Conservation (phyloP, 35 echinoderm and acorn worm genomes). For the Lytechinus pictus region DNA sequence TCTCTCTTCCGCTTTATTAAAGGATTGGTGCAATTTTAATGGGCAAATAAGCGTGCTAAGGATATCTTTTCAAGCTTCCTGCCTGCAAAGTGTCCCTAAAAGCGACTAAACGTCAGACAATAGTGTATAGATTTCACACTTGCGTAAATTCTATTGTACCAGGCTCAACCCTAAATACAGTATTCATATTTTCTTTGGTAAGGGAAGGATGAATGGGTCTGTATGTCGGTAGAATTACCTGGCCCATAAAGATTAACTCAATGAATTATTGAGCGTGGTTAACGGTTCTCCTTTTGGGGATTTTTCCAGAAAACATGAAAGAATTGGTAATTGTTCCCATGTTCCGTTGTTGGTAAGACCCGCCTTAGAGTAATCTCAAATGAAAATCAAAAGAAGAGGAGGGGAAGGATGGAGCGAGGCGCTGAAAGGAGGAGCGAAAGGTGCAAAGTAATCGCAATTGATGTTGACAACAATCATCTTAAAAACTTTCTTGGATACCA, state of each 20-base stretch:
- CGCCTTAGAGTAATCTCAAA: conserved; percentile 10
- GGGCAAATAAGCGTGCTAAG: conserved; percentile 65
- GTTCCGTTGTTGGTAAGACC: conserved; percentile 22
- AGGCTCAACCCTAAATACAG: conserved; percentile 50
- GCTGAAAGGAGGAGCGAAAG: conserved; percentile 35
- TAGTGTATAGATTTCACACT: conserved; percentile 78
- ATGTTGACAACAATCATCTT: conserved; percentile 36
- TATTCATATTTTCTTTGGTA: conserved; percentile 46
- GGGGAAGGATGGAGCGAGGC: neutral
- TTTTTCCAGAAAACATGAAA: conserved; percentile 2
- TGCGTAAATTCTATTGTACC: conserved; percentile 68
- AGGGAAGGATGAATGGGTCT: conserved; percentile 15
- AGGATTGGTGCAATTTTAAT: conserved; percentile 61
- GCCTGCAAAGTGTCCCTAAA: conserved; percentile 49
- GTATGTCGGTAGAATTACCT: conserved; percentile 44
- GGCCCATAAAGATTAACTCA: conserved; percentile 46
- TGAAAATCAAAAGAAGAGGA: conserved; percentile 27
- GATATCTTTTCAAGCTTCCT: conserved; percentile 44
- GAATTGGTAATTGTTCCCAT: conserved; percentile 36
- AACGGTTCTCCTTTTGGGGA: conserved; percentile 22
- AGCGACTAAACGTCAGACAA: conserved; percentile 70
- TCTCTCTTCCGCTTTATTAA: conserved; percentile 36
- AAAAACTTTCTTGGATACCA: conserved; percentile 22
- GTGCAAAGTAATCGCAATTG: conserved; percentile 29
- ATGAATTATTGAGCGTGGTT: conserved; percentile 47